Conservation (phyloP, 30 jellyfish, hydroid and myxozoan species). For the Hydractinia echinata region DNA sequence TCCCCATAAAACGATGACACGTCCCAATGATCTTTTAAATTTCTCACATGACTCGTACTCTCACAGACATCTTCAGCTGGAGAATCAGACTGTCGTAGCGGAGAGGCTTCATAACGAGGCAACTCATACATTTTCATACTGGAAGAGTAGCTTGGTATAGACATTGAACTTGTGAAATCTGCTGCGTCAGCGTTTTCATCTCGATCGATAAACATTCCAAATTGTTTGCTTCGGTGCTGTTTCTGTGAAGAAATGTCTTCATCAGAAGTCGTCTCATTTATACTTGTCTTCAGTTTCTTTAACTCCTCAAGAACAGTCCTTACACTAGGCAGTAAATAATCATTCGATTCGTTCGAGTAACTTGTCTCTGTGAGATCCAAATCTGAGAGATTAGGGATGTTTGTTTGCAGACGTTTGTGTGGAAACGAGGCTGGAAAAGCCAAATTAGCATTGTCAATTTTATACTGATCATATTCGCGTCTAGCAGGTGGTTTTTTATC, state of each 20-base stretch:
- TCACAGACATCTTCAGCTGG: background rate
- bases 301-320: background rate
- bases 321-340: constrained; percentile 6
- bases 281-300: background rate
- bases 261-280: background rate
- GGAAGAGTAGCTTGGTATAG: background rate
- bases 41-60: background rate
- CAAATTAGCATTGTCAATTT: too few relatives aligned
- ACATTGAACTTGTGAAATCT: too few relatives aligned
- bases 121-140: background rate
- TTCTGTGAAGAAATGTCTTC: too few relatives aligned
- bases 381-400: too few relatives aligned
- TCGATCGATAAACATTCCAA: too few relatives aligned
- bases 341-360: background rate
- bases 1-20: background rate
- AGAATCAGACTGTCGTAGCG: background rate
- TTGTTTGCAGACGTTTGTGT: too few relatives aligned
- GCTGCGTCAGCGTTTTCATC: too few relatives aligned
- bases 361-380: too few relatives aligned
- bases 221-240: too few relatives aligned
- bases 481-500: too few relatives aligned
- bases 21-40: background rate
- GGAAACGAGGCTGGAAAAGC: too few relatives aligned
- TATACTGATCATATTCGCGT: too few relatives aligned
- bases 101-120: background rate